A percentile compares a stretch with the other conserved stretches of the same genome.
Conservation (phyloP, 2,888 invertebrate genomes). For the Eremobia ochroleuca region DNA sequence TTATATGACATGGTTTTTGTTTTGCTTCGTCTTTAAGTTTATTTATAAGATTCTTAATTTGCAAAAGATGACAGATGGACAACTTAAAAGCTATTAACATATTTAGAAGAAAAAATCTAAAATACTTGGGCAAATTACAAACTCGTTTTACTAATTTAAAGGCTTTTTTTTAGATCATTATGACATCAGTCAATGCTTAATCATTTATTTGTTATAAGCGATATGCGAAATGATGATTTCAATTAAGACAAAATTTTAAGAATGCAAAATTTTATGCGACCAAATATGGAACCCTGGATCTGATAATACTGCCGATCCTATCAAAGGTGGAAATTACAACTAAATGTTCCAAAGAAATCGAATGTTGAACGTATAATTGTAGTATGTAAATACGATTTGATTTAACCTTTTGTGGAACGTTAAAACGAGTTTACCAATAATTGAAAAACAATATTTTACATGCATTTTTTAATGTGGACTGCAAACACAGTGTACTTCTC, state of each 20-base stretch:
- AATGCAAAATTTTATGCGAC: slow-evolving; percentile 6
- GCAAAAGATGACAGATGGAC: neutral
- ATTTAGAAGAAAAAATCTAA: too few relatives aligned
- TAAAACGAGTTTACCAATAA: neutral
- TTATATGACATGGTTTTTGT: neutral
- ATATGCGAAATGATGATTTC: too few relatives aligned
- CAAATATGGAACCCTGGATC: neutral
- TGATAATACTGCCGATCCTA: neutral
- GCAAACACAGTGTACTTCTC: slow-evolving; percentile 4
- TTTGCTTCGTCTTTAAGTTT: neutral
- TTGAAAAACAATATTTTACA: neutral
- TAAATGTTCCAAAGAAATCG: neutral
- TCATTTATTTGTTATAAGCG: neutral
- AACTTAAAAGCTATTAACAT: too few relatives aligned
- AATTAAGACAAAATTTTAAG: too few relatives aligned
- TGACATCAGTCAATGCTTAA: neutral
- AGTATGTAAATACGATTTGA: neutral
- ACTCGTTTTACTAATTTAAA: neutral
- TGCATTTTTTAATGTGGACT: neutral
- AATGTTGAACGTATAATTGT: neutral
- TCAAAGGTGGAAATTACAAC: neutral
- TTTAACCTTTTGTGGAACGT: neutral
- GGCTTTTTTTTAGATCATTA: neutral
- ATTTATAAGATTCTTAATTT: neutral
- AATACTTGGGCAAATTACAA: neutral